Evolutionary conservation across 64 coral and sea anemone species (phyloP), one percentile per base, ranked within the genome.

Genomic region (Anthopleura sola): DNA sequence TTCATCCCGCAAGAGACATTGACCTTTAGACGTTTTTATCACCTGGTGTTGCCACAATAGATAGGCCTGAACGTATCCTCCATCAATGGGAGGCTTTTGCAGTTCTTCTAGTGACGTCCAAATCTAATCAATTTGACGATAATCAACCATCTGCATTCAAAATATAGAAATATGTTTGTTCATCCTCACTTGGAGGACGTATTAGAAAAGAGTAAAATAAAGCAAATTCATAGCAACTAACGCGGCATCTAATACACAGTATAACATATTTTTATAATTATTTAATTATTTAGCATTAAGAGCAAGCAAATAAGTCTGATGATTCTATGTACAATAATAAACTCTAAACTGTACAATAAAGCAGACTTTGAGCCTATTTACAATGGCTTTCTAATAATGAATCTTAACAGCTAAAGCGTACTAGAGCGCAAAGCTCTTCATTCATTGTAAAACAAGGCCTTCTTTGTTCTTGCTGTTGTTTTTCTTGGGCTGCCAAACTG

Each of bases 391-490:
- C 28, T 71, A 71, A 32, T 12, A 71, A 34, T 62, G n/a, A 62
- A 62, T 26, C 28, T 71, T 3, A 29, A 71, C n/a, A 71, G 29
- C 29, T 13, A 71, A 71, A 71, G 66, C 29, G 29, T 32, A 14
- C 26, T 34, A 28, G 29, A 32, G 66, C n/a, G 31, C 76, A 19
- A 48, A 79, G 75, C 33, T 33, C 19, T 79, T 23, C 37, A 79
- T 79, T 79, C 76, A 48, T 48, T 38, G 36, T 56, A 23, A 79
- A 23, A 79, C 36, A 44, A 79, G 12, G 76, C 21, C 36, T 21
- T 79, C 76, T 79, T 79, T 79, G 76, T 79, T 47, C 76, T 44
- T 47, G 29, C 7, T 32, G 78, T 81, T 48, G 78, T 81, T 81
- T 81, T 81, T 38, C 49, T 81, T 46, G 58, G 7, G 58, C 38